Percentiles rank a stretch among this genome's conserved stretches.
phyloP scores from a whole-genome alignment of 2,797 vertebrate species.

The Sphenodon punctatus region DNA sequence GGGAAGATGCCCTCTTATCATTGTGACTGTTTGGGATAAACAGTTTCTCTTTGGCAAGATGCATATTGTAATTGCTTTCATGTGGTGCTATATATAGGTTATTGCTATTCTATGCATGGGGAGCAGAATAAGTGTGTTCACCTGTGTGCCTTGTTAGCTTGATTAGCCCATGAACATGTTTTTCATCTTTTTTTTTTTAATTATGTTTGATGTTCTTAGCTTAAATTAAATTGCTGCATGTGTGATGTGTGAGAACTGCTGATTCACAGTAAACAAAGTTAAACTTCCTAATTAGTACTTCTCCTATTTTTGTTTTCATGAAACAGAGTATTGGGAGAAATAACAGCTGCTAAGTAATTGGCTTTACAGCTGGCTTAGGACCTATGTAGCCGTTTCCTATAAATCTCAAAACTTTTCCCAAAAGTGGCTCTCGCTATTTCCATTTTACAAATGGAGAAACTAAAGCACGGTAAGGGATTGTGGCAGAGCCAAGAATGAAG shows the following conservation, averaged over 20 bases:
- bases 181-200: neutral
- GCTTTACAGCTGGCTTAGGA: neutral
- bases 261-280: neutral
- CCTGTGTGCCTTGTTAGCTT: neutral
- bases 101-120: neutral
- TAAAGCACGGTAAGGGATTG: too few relatives aligned
- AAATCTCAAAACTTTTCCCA: neutral
- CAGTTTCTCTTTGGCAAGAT: slow-evolving; percentile 40
- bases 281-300: neutral
- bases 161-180: neutral
- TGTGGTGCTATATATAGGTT: slow-evolving; percentile 59
- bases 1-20: slow-evolving; percentile 36
- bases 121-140: slow-evolving; percentile 27
- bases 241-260: too few relatives aligned
- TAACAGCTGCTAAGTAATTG: neutral
- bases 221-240: too few relatives aligned
- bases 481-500: neutral
- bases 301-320: neutral
- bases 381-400: neutral
- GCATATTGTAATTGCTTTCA: slow-evolving; percentile 23
- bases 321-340: neutral
- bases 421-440: neutral
- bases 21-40: slow-evolving; percentile 38
- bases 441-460: too few relatives aligned
- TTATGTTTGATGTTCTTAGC: too few relatives aligned